Percentiles rank a stretch among this genome's conserved stretches.
phyloP scores from a whole-genome alignment of 2,113 vertebrate species.

The Machaerirhynchus nigripectus region DNA sequence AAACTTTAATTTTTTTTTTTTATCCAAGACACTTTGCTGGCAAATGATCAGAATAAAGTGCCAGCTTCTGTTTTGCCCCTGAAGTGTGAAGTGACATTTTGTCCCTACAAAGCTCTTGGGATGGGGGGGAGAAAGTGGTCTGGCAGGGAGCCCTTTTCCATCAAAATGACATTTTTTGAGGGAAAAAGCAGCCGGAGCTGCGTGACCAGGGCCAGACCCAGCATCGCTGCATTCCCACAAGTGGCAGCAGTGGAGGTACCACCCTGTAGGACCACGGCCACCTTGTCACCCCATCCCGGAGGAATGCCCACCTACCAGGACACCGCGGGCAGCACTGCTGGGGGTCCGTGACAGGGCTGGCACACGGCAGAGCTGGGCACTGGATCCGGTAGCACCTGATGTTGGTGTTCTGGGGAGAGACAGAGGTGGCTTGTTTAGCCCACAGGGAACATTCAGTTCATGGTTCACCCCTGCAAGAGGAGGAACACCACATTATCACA shows the following conservation, averaged over 20 bases:
- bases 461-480: accelerated
- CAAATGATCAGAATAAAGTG: neutral
- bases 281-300: neutral
- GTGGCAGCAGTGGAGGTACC: accelerated
- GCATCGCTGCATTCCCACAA: accelerated
- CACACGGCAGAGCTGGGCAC: conserved; percentile 83
- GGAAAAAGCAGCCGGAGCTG: accelerated
- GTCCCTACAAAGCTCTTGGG: neutral
- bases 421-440: accelerated
- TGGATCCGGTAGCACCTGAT: conserved; percentile 89
- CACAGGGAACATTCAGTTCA: accelerated
- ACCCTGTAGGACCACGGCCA: accelerated
- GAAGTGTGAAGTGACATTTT: neutral
- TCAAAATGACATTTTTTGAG: neutral
- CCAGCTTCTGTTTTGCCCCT: neutral
- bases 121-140: neutral
- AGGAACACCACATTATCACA: accelerated
- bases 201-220: neutral
- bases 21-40: neutral
- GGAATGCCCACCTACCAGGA: conserved; percentile 73
- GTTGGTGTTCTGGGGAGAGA: conserved; percentile 75
- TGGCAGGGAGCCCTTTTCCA: neutral
- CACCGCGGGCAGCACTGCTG: conserved; percentile 91
- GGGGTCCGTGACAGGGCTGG: conserved; percentile 81
- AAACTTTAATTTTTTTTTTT: neutral